A percentile compares a stretch with the other conserved stretches of the same genome.
Evolutionary conservation across 2,113 vertebrate genomes (phyloP).

Genomic region (Orthonyx spaldingii): DNA sequence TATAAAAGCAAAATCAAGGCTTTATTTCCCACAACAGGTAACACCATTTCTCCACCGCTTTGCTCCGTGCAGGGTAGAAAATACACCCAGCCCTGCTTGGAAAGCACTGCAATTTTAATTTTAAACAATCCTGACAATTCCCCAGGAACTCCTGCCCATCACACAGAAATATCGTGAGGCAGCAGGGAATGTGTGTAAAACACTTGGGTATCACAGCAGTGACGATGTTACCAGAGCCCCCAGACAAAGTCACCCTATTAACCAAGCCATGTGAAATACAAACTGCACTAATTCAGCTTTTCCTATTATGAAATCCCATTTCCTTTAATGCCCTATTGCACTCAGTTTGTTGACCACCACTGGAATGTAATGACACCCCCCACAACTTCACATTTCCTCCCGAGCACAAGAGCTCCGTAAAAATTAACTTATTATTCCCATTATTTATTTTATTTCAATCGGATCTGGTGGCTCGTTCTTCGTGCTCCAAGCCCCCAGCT

Average conservation of each 20-base stretch:
- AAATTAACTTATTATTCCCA: not conserved
- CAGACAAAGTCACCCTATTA: not conserved
- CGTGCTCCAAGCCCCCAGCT: slow-evolving; percentile 44
- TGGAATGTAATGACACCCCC: not conserved
- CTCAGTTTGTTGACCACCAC: not conserved
- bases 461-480: slow-evolving; percentile 26
- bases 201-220: not conserved
- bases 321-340: not conserved
- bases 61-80: not conserved
- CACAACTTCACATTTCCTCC: not conserved
- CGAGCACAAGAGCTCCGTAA: not conserved
- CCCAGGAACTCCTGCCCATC: not conserved
- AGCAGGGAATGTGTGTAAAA: not conserved
- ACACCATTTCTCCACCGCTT: not conserved
- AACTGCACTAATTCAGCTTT: not conserved
- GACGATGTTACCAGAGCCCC: not conserved
- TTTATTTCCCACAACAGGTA: not conserved
- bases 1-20: accelerated
- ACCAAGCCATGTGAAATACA: not conserved
- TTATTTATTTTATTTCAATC: not conserved
- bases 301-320: not conserved
- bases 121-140: not conserved
- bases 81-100: not conserved
- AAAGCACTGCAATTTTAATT: not conserved
- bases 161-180: not conserved